A percentile compares a stretch with the other conserved stretches of the same genome.
Conservation (phyloP, 2,888 invertebrate species). For the Harpalus rubripes region DNA sequence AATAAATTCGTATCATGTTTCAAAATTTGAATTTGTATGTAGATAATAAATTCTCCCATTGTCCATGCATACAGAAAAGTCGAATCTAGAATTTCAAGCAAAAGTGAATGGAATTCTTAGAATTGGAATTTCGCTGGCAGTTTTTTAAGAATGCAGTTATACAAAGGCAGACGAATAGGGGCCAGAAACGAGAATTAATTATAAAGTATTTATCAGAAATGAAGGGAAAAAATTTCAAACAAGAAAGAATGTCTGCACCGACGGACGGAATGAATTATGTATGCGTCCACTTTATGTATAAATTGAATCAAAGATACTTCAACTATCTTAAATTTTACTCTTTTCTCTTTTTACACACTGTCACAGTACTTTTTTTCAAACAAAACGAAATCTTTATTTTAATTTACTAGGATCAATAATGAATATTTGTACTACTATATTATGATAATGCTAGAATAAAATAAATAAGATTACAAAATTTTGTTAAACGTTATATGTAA, state of each 20-base stretch:
- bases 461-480: too few species aligned
- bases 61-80: conserved; percentile 5
- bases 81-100: conserved; percentile 24
- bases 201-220: conserved; percentile 60
- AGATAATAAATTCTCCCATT: conserved; percentile 1
- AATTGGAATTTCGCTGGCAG: conserved; percentile 36
- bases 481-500: too few species aligned
- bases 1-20: not conserved
- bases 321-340: not conserved
- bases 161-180: conserved; percentile 35
- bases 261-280: conserved; percentile 52
- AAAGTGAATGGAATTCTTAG: conserved; percentile 39
- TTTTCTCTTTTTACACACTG: not conserved
- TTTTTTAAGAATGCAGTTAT: conserved; percentile 40
- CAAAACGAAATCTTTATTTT: too few species aligned
- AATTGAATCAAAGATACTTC: conserved; percentile 53
- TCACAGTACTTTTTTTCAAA: too few species aligned
- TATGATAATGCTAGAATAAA: too few species aligned
- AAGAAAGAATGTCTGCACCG: conserved; percentile 50
- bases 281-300: conserved; percentile 55
- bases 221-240: conserved; percentile 17
- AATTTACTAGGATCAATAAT: too few species aligned
- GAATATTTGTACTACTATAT: too few species aligned
- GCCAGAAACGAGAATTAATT: conserved; percentile 54
- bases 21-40: conserved; percentile 17